A percentile compares a stretch with the other conserved stretches of the same genome.
Conservation (phyloP, 1,140 invertebrate genomes). For the Calosoma granatense region DNA sequence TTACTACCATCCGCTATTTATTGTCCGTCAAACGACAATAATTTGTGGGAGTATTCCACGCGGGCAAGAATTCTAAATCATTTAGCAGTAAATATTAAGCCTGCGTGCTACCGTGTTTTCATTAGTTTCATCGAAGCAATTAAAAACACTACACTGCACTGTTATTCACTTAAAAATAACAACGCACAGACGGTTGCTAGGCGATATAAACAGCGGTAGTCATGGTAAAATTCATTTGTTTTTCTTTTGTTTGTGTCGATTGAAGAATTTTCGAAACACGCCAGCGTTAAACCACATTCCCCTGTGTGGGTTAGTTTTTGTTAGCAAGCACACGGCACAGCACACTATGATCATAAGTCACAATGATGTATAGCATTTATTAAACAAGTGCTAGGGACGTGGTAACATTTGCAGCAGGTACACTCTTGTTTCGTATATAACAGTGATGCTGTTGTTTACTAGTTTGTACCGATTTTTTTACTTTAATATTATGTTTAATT, state of each 20-base stretch:
- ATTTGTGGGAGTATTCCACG: background rate
- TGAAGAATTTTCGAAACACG: background rate
- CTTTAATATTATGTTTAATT: too few species aligned
- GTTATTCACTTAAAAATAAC: background rate
- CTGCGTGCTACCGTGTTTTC: background rate
- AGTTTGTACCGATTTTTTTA: too few species aligned
- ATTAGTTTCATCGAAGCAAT: background rate
- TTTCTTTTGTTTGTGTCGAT: constrained; percentile 2
- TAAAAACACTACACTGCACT: background rate
- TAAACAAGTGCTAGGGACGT: constrained; percentile 4
- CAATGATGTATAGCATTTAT: constrained; percentile 5
- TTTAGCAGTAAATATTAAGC: constrained; percentile 9
- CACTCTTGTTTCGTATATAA: too few species aligned
- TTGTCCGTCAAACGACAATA: background rate
- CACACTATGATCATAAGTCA: background rate
- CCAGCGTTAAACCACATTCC: background rate
- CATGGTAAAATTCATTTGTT: background rate
- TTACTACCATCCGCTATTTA: background rate
- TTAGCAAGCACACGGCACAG: background rate
- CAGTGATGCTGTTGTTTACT: too few species aligned
- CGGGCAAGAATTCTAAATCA: constrained; percentile 4
- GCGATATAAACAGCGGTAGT: background rate
- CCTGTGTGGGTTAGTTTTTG: background rate
- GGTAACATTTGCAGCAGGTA: too few species aligned
- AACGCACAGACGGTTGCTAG: background rate